Conservation (phyloP, 2,888 invertebrate species). For the Keiferia lycopersicella region DNA sequence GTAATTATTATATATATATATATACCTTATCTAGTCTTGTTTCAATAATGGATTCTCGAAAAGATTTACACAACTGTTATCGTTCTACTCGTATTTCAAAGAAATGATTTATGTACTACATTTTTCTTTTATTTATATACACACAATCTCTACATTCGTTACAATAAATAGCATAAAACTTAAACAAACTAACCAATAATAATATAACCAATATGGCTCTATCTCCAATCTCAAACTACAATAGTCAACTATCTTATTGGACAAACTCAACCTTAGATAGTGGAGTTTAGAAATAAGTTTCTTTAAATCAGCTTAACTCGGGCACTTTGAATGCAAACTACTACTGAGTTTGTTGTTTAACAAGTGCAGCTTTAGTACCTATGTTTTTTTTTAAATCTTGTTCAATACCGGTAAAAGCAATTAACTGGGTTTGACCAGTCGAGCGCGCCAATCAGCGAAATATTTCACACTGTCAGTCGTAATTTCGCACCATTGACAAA, state of each 20-base stretch:
- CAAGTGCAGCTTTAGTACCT: conserved; percentile 32
- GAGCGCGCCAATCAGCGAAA: neutral
- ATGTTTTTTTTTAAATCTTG: conserved; percentile 31
- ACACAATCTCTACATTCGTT: no score
- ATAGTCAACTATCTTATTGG: conserved; percentile 22
- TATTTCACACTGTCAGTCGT: neutral
- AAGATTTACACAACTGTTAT: no score
- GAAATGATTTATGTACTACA: no score
- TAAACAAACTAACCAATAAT: neutral
- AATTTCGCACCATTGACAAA: no score
- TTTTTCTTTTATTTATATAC: no score
- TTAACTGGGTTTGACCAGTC: neutral
- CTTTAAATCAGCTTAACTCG: conserved; percentile 29
- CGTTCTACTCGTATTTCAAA: no score
- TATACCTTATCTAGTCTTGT: no score
- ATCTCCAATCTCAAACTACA: conserved; percentile 9
- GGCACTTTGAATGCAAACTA: conserved; percentile 31
- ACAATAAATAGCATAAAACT: no score
- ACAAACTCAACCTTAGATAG: conserved; percentile 12
- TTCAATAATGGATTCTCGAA: no score
- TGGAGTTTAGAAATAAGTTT: conserved; percentile 25
- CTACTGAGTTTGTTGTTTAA: conserved; percentile 30
- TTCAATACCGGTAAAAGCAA: conserved; percentile 11
- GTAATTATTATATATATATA: no score
- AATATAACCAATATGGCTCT: neutral